phyloP scores from a whole-genome alignment of 2,113 vertebrate species.

The Colossoma macropomum region DNA sequence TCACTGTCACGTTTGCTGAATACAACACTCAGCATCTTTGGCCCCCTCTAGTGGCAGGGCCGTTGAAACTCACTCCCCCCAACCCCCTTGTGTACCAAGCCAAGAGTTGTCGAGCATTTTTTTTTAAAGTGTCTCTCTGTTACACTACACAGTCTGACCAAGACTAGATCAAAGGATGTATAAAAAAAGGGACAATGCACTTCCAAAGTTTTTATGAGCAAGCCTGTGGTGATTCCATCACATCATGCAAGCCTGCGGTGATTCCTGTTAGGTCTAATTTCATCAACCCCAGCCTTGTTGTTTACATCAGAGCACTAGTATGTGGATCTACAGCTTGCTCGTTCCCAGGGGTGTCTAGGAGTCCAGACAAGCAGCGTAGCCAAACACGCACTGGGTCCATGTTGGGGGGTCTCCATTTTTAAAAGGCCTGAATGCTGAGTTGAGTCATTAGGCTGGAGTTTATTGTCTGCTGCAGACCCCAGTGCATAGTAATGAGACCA shows the following conservation, averaged over 20 bases:
- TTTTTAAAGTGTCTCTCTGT: no score
- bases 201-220: neutral
- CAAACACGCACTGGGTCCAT: slow-evolving; percentile 29
- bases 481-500: slow-evolving; percentile 54
- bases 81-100: no score
- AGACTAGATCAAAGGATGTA: no score
- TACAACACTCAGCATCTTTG: no score
- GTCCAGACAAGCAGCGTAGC: slow-evolving; percentile 50
- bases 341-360: slow-evolving; percentile 42
- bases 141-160: no score
- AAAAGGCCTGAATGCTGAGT: slow-evolving; percentile 57
- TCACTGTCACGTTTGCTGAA: no score
- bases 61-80: no score
- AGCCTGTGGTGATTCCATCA: neutral
- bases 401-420: slow-evolving; percentile 18
- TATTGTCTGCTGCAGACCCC: slow-evolving; percentile 61
- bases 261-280: slow-evolving; percentile 17
- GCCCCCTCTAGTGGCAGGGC: no score
- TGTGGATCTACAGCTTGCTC: slow-evolving; percentile 15
- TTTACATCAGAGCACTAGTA: slow-evolving; percentile 31
- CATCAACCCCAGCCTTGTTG: slow-evolving; percentile 22
- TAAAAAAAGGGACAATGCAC: neutral
- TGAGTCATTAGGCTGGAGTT: slow-evolving; percentile 63
- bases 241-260: neutral
- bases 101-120: no score